phyloP scores from a whole-genome alignment of 2,113 vertebrate genomes.

The Jaculus jaculus region DNA sequence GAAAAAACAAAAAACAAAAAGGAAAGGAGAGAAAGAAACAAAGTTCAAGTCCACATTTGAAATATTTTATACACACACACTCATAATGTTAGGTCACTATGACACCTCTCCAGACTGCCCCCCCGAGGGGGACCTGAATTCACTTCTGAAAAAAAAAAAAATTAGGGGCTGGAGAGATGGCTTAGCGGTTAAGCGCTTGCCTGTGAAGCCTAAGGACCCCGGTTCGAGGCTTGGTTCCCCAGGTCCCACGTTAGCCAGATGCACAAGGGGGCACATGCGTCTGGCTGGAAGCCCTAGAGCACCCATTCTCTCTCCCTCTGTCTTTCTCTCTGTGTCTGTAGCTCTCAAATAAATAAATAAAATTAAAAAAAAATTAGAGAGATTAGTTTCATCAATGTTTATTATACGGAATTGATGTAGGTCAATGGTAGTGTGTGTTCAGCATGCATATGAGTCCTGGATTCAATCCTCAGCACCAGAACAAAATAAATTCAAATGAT shows the following conservation, averaged over 20 bases:
- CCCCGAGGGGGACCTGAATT: not conserved
- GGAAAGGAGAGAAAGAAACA: conserved; percentile 5
- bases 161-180: too few relatives aligned
- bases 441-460: not conserved
- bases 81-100: not conserved
- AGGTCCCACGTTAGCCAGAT: too few relatives aligned
- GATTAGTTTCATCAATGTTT: conserved; percentile 39
- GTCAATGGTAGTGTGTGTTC: not conserved
- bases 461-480: not conserved
- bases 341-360: too few relatives aligned
- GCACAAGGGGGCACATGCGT: too few relatives aligned
- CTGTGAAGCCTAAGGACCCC: too few relatives aligned
- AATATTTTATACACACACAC: not conserved
- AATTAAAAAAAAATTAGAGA: conserved; percentile 60
- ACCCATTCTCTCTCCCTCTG: too few relatives aligned
- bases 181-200: too few relatives aligned
- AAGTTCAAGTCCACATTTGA: conserved; percentile 47
- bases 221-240: too few relatives aligned
- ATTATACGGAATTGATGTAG: not conserved
- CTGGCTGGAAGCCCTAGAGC: too few relatives aligned
- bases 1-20: too few relatives aligned
- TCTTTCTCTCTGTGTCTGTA: too few relatives aligned
- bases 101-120: conserved; percentile 23
- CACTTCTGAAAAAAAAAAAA: conserved; percentile 36
- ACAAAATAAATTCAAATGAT: not conserved